phyloP scores from a whole-genome alignment of 2,113 vertebrate species.

The Ahaetulla prasina region DNA sequence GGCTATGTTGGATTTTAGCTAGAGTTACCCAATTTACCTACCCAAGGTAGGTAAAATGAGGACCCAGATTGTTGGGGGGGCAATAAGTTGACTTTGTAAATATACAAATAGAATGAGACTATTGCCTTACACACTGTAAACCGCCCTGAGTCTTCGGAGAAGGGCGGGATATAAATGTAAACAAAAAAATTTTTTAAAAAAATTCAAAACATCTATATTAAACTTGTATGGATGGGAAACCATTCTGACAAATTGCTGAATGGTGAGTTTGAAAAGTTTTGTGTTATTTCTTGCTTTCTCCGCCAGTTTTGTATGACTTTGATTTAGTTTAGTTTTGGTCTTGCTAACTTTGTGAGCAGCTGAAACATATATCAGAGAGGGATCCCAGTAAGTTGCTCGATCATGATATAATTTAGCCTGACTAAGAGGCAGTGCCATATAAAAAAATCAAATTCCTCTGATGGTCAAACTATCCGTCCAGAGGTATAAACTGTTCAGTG shows the following conservation, averaged over 20 bases:
- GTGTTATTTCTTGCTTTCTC: conserved; percentile 1
- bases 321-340: conserved; percentile 38
- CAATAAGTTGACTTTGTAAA: too few relatives aligned
- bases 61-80: too few relatives aligned
- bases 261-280: not conserved
- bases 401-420: conserved; percentile 31
- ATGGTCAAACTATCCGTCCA: conserved; percentile 24
- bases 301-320: conserved; percentile 23
- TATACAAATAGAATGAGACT: too few relatives aligned
- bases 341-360: conserved; percentile 33
- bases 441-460: conserved; percentile 43
- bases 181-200: too few relatives aligned
- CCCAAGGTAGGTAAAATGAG: too few relatives aligned
- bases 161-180: too few relatives aligned
- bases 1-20: not conserved
- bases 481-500: conserved; percentile 27
- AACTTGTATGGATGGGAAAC: not conserved
- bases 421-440: conserved; percentile 32
- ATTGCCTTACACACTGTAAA: too few relatives aligned
- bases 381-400: conserved; percentile 38
- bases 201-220: not conserved
- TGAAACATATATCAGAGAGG: conserved; percentile 22
- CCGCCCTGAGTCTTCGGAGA: too few relatives aligned
- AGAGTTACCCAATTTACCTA: not conserved
- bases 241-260: not conserved